Conservation (phyloP, 1,140 invertebrate genomes). For the Drosophila ogumai region DNA sequence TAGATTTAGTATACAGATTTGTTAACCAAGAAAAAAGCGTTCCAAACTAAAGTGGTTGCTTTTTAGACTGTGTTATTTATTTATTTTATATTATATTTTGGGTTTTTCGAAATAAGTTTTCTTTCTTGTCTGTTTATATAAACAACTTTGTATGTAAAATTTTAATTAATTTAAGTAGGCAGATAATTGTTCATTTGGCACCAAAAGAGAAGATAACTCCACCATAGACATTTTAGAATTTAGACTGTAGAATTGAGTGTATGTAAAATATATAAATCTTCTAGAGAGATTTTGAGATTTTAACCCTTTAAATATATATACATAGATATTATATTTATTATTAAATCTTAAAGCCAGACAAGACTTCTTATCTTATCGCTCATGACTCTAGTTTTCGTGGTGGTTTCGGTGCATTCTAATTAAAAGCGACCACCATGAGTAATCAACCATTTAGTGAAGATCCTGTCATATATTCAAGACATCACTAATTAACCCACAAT, state of each 20-base stretch:
- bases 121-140: no score
- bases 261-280: no score
- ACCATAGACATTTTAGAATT: no score
- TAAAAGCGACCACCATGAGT: background rate
- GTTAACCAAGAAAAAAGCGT: no score
- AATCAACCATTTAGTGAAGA: background rate
- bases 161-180: background rate
- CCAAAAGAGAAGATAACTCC: no score
- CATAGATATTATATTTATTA: background rate
- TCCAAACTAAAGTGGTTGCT: no score
- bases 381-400: background rate
- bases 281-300: background rate
- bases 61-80: no score
- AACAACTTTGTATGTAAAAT: background rate
- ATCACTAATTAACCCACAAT: background rate
- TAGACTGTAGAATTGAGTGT: no score
- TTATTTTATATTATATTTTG: no score
- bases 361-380: slow-evolving; percentile 1
- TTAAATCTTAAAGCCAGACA: background rate
- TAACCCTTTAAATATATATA: background rate
- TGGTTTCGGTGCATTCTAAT: slow-evolving; percentile 13
- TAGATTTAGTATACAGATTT: no score
- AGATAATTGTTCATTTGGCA: no score
- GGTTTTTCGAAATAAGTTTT: no score
- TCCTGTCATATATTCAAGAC: slow-evolving; percentile 1